Conservation (phyloP, 2,113 vertebrate genomes). For the Plecotus auritus region DNA sequence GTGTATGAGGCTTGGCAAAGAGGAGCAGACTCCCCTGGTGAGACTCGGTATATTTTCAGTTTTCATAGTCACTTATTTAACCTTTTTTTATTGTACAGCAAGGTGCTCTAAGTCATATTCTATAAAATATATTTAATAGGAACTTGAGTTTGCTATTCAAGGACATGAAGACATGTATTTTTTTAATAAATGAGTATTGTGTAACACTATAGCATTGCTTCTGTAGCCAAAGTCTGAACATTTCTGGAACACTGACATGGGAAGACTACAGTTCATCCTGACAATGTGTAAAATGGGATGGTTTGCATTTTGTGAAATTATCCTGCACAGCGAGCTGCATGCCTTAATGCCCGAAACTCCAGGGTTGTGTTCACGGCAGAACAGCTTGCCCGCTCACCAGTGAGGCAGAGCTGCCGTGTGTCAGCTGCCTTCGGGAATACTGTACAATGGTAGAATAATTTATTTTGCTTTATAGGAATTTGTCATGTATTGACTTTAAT, state of each 20-base stretch:
- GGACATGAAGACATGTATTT: conserved; percentile 86
- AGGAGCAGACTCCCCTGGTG: conserved; percentile 62
- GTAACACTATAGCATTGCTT: conserved; percentile 85
- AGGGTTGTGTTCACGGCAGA: conserved; percentile 75
- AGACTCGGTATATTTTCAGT: conserved; percentile 74
- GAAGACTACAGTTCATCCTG: conserved; percentile 78
- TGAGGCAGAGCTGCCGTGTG: conserved; percentile 79
- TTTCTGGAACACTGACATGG: conserved; percentile 81
- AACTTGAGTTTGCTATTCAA: conserved; percentile 86
- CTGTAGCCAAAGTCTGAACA: conserved; percentile 85
- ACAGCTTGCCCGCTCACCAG: conserved; percentile 71
- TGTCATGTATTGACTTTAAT: conserved; percentile 90
- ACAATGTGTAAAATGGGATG: conserved; percentile 72
- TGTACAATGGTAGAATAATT: conserved; percentile 92
- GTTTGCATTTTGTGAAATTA: conserved; percentile 81
- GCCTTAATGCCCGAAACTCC: conserved; percentile 84
- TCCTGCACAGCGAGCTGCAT: conserved; percentile 80
- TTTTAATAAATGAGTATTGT: conserved; percentile 87
- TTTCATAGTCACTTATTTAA: conserved; percentile 85
- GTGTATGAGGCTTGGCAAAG: conserved; percentile 70
- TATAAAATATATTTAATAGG: conserved; percentile 87
- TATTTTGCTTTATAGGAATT: conserved; percentile 91
- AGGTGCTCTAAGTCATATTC: conserved; percentile 85
- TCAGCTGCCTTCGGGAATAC: conserved; percentile 84
- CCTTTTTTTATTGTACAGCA: conserved; percentile 83